Evolutionary conservation across 1,140 invertebrate genomes (phyloP), one percentile per base, ranked within the genome.

Genomic region (Nephotettix cincticeps): DNA sequence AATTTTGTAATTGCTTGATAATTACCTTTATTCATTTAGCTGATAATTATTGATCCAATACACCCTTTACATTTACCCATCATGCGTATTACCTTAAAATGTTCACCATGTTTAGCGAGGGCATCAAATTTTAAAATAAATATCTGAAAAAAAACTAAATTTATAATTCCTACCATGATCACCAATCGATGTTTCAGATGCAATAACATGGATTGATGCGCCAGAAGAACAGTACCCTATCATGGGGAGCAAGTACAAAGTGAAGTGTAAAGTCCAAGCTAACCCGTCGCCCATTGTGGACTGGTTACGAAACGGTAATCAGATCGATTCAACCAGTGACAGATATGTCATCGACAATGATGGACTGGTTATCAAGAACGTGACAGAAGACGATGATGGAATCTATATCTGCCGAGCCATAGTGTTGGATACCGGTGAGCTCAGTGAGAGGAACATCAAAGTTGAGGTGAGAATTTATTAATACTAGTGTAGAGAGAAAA

Each of bases 251-350:
- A 87, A 93, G 72, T 93, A 89, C 76, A 87, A 87, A 80, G 87
- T 97, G 9, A 88, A 87, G 78, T 98, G 96, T 77, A 86, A 91
- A 80, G 94, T 96, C 0, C 88, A 86, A 61, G 93, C 94, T 0
- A 90, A 91, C 79, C 95, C 95, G 17, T 83, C 91, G 28, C 93
- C 95, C 0, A 85, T 85, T 14, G 88, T 97, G 14, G 91, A 93
- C 78, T 97, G 94, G 95, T 84, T 89, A 54, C 90, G 90, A 79
- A 90, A 95, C 79, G 89, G 88, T n/a, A 83, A 88, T 73, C 79
- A 83, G 40, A 75, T 81, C 40, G 75, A 84, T 84, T 86, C 87
- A 61, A 86, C 85, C 65, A 86, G 87, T 72, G 87, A 88, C 40
- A 87, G 89, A 75, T 94, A 93, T 74, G 85, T 93, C 11, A 86